Evolutionary conservation across 2,797 vertebrate genomes (phyloP).

Genomic region (Zalophus californianus): DNA sequence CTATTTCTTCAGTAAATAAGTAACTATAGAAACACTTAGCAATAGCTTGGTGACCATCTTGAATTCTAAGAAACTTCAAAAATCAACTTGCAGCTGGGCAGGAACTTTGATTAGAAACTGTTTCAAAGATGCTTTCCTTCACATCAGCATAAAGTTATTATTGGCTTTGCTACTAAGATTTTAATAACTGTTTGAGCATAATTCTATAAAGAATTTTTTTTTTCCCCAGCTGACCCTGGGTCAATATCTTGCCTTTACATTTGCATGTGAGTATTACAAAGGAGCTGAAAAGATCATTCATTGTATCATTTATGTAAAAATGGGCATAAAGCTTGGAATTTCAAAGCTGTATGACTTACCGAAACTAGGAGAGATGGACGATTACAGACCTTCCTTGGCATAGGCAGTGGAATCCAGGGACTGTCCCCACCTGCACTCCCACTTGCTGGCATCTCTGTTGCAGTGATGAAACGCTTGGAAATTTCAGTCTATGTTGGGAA

Average conservation of each 20-base stretch:
- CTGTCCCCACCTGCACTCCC: not conserved
- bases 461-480: not conserved
- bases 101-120: conserved; percentile 46
- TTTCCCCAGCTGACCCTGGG: not conserved
- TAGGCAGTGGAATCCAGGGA: not conserved
- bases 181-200: conserved; percentile 33
- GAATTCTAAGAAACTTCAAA: conserved; percentile 54
- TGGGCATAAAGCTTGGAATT: not conserved
- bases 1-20: not conserved
- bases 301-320: conserved; percentile 26
- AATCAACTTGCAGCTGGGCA: conserved; percentile 1
- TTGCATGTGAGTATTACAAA: conserved; percentile 3
- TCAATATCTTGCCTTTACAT: conserved; percentile 15
- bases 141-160: conserved; percentile 6
- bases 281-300: not conserved
- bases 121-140: conserved; percentile 26
- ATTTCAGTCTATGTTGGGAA: not conserved
- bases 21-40: not conserved
- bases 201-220: conserved; percentile 43
- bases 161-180: conserved; percentile 9
- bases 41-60: conserved; percentile 26
- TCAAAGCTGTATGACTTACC: not conserved
- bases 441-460: not conserved
- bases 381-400: not conserved
- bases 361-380: not conserved